Conservation (phyloP, 1,140 invertebrate species). For the Periplaneta americana region DNA sequence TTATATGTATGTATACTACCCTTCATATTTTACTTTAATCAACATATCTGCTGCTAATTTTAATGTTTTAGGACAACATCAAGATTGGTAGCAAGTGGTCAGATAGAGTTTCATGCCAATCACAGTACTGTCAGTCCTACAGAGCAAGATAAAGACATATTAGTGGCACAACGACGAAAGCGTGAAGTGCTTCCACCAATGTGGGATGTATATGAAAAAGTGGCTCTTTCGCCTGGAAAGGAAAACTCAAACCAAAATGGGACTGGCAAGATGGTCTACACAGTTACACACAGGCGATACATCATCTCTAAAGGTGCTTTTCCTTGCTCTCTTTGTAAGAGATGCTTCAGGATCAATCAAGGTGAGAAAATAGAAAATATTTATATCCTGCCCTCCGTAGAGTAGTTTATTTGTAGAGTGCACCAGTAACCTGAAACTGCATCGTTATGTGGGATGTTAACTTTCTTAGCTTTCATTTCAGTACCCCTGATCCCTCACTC, state of each 20-base stretch:
- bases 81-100: background rate
- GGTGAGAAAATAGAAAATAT: no score
- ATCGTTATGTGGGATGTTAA: no score
- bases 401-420: no score
- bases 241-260: background rate
- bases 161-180: slow-evolving; percentile 23
- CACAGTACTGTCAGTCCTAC: background rate
- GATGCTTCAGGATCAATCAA: slow-evolving; percentile 29
- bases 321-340: slow-evolving; percentile 28
- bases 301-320: slow-evolving; percentile 29
- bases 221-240: background rate
- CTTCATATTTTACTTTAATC: no score
- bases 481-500: no score
- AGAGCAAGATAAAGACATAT: slow-evolving; percentile 25
- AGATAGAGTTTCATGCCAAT: background rate
- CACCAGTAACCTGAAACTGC: no score
- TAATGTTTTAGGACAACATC: slow-evolving; percentile 1
- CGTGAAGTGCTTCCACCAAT: slow-evolving; percentile 29
- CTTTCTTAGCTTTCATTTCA: no score
- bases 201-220: slow-evolving; percentile 31
- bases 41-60: background rate
- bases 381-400: no score
- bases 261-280: background rate
- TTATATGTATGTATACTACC: no score
- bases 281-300: slow-evolving; percentile 19